Evolutionary conservation across 1,140 invertebrate genomes (phyloP), one percentile per base, ranked within the genome.

Genomic region (Calephelis virginiensis): DNA sequence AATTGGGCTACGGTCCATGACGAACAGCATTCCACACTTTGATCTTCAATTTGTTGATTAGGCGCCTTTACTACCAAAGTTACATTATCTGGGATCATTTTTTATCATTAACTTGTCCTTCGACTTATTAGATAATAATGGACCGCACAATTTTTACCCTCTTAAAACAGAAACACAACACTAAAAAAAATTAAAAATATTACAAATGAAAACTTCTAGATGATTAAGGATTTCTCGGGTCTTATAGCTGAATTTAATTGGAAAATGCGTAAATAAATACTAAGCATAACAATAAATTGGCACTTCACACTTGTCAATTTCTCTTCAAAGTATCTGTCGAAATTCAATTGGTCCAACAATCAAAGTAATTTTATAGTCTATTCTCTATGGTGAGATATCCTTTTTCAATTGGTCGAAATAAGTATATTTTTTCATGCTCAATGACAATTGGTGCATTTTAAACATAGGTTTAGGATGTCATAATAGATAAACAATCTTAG

Each of bases 31-130:
- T 96, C 93, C 61, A 98, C 93, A 67, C 94, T 95, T 80, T 97
- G 95, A 89, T 98, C 97, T 72, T 95, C 96, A 76, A 97, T 94
- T 90, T 97, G 95, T 84, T 97, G 96, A 92, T 97, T 97, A 14
- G 97, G 96, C 28, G 96, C 96, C 90, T 97, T 97, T 48, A 98
- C 95, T 76, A 97, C 93, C 63, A 97, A 86, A 61, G 93, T 95
- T 66, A 97, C 94, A 66, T 93, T 93, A 77, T 89, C 84, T 68
- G 86, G 81, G 79, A 89, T 85, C 87, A 90, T 90, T 81, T 81
- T 85, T 78, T 67, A 78, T 71, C 77, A 82, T 81, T 67, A 81
- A 81, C 76, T 71, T 64, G 64, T 63, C 66, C 67, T 70, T 40
- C 11, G 62, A 68, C 66, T 66, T 40, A 71, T 86, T 87, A 88